phyloP scores from a whole-genome alignment of 92 coral and sea anemone genomes.

The Zoanthus sociatus region DNA sequence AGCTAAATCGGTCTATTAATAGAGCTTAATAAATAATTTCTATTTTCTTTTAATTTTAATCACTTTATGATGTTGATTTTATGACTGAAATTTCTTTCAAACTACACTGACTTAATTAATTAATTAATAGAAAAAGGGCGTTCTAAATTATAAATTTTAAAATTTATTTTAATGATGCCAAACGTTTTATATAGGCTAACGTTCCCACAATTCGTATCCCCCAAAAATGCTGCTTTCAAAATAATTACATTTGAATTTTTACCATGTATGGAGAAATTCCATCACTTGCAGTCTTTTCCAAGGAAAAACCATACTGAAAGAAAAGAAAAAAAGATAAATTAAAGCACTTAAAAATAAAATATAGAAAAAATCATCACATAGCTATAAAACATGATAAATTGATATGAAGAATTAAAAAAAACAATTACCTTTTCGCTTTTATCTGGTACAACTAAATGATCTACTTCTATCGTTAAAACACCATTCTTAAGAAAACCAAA shows the following conservation, averaged over 20 bases:
- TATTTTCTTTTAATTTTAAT: no score
- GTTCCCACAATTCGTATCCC: no score
- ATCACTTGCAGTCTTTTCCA: conserved; percentile 95
- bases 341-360: background rate
- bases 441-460: conserved; percentile 53
- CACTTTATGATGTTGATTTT: no score
- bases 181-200: no score
- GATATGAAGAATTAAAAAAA: background rate
- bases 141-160: no score
- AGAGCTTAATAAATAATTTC: no score
- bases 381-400: background rate
- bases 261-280: conserved; percentile 98
- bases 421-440: conserved; percentile 14
- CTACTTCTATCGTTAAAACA: conserved; percentile 70
- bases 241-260: background rate
- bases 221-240: background rate
- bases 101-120: no score
- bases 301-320: conserved; percentile 89
- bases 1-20: no score
- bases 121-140: no score
- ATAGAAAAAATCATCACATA: background rate
- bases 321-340: background rate
- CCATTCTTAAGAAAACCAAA: conserved; percentile 87
- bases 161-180: no score
- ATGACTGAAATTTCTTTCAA: no score